Percentiles rank a stretch among this genome's conserved stretches.
Evolutionary conservation across 35 echinoderm and acorn worm genomes (phyloP).

Genomic region (Anneissia japonica): DNA sequence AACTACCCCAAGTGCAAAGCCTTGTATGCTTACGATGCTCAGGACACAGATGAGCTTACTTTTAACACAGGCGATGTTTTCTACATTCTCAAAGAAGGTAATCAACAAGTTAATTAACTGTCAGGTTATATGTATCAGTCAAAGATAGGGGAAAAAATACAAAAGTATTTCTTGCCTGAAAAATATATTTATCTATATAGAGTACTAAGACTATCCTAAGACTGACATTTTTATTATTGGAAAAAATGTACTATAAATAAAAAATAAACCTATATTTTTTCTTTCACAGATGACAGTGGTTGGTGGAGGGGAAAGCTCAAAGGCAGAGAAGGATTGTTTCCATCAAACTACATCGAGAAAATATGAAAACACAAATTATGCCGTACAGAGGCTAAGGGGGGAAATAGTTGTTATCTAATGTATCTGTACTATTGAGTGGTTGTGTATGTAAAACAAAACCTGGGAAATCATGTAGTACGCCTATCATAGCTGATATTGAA

Average conservation of each 20-base stretch:
- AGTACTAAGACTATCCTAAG: no score
- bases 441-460: no score
- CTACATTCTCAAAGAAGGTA: conserved; percentile 85
- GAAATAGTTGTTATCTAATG: neutral
- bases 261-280: no score
- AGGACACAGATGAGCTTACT: conserved; percentile 73
- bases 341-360: conserved; percentile 88
- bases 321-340: conserved; percentile 82
- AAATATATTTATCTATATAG: no score
- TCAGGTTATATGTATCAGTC: no score
- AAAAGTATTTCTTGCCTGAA: no score
- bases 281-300: conserved; percentile 54
- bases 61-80: conserved; percentile 65
- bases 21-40: conserved; percentile 72
- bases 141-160: no score
- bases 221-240: no score
- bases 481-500: no score
- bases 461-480: no score
- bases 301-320: conserved; percentile 79
- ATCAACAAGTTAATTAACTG: no score
- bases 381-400: neutral
- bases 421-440: neutral
- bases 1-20: conserved; percentile 47
- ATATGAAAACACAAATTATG: conserved; percentile 20
- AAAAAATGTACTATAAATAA: no score